These are phyloP conservation scores for Volucella inflata DNA, from an alignment of 2,888 invertebrate genomes.

Conservation along the genomic window DNA sequence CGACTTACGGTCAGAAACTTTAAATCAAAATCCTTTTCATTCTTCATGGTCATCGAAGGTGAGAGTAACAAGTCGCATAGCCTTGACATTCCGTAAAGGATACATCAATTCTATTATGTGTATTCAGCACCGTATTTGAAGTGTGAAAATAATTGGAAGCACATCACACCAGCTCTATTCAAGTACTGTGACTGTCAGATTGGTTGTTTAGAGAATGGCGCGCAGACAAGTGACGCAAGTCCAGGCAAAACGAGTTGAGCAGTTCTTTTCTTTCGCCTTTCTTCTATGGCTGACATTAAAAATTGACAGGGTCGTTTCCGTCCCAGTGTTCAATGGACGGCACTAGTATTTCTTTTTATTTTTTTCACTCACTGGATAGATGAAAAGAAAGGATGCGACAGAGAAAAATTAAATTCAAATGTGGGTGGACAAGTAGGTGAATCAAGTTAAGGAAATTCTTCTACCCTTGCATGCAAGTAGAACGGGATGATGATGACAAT, in stretches of 20 bases:
- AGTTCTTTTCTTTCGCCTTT: not conserved
- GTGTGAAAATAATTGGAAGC: constrained; percentile 69
- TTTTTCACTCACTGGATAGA: too few relatives aligned
- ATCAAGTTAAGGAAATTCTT: not conserved
- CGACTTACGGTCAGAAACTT: constrained; percentile 22
- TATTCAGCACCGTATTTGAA: constrained; percentile 22
- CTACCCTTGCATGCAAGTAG: not conserved
- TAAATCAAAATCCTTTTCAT: constrained; percentile 3
- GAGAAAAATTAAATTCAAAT: constrained; percentile 38
- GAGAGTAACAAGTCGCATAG: constrained; percentile 18
- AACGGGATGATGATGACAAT: constrained; percentile 21
- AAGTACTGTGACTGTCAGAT: constrained; percentile 17
- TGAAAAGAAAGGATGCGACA: constrained; percentile 6
- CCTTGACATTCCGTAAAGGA: constrained; percentile 56
- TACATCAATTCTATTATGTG: constrained; percentile 28
- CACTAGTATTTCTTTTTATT: not conserved
- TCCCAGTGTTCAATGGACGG: constrained; percentile 18
- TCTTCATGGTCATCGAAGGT: not conserved
- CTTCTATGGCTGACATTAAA: constrained; percentile 30
- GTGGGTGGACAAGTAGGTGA: not conserved
- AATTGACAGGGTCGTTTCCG: constrained; percentile 34
- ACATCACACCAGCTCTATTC: constrained; percentile 1
- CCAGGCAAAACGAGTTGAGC: constrained; percentile 19
- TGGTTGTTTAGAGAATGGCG: constrained; percentile 2
- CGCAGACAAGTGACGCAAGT: not conserved